phyloP scores from a whole-genome alignment of 2,888 invertebrate genomes.

The Drosophila acutilabella region DNA sequence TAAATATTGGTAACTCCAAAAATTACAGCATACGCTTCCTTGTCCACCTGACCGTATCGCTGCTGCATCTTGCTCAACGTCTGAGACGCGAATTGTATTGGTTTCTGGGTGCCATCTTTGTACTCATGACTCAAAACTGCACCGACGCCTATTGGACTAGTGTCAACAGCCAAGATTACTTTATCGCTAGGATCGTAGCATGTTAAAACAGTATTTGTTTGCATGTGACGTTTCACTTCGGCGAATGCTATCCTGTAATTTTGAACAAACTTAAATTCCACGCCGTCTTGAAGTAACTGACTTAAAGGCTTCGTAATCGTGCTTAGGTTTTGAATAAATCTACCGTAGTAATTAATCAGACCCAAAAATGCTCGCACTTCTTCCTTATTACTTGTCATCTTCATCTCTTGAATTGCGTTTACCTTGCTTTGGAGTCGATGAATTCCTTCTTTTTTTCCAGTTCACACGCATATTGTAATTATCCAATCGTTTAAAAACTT shows the following conservation, averaged over 20 bases:
- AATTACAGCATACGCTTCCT: neutral
- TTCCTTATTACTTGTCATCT: neutral
- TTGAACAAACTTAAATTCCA: no score
- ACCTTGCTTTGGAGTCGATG: no score
- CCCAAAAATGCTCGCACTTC: neutral
- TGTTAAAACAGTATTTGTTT: no score
- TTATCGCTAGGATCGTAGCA: no score
- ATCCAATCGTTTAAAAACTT: no score
- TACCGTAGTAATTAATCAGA: neutral
- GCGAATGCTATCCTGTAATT: no score
- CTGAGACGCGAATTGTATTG: neutral
- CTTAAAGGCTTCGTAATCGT: neutral
- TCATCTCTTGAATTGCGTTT: neutral
- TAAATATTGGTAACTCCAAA: neutral
- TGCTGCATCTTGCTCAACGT: slow-evolving; percentile 1
- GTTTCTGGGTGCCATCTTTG: neutral
- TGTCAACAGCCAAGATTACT: neutral
- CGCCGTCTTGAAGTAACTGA: neutral
- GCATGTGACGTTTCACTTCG: no score
- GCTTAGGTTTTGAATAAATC: neutral
- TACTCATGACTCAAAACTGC: neutral
- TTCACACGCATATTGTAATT: no score
- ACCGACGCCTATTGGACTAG: neutral
- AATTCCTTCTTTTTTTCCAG: no score
- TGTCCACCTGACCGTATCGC: neutral